phyloP scores from a whole-genome alignment of 2,797 vertebrate genomes.

The Echeneis naucrates region DNA sequence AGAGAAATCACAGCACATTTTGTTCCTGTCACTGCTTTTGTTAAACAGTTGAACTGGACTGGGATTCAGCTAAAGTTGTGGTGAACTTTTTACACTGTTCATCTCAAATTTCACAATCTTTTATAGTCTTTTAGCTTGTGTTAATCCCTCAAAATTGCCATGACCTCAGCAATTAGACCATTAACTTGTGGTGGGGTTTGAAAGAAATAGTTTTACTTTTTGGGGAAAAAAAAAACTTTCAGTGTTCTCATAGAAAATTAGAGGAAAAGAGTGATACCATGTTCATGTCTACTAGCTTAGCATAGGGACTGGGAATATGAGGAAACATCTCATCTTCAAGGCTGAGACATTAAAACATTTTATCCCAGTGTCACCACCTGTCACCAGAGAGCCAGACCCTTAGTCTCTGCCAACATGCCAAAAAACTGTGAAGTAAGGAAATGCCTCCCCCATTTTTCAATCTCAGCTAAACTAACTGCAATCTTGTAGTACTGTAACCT shows the following conservation, averaged over 20 bases:
- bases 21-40: conserved; percentile 25
- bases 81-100: conserved; percentile 8
- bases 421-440: no score
- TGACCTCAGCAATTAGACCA: conserved; percentile 7
- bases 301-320: no score
- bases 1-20: conserved; percentile 36
- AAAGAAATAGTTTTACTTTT: conserved; percentile 4
- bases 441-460: not conserved
- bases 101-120: conserved; percentile 1
- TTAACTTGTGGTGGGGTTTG: not conserved
- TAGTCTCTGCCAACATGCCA: not conserved
- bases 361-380: not conserved
- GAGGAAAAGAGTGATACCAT: not conserved
- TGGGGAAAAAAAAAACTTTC: not conserved
- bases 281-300: not conserved
- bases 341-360: not conserved
- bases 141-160: conserved; percentile 5
- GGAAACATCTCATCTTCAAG: not conserved
- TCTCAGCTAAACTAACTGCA: conserved; percentile 1
- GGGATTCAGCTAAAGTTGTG: conserved; percentile 11
- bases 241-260: not conserved
- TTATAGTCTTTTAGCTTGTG: not conserved
- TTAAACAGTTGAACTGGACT: conserved; percentile 22
- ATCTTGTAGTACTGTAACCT: not conserved
- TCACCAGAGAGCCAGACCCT: no score